Evolutionary conservation across 2,797 vertebrate genomes (phyloP), one percentile per base, ranked within the genome.

Genomic region (Nyctalus aviator): DNA sequence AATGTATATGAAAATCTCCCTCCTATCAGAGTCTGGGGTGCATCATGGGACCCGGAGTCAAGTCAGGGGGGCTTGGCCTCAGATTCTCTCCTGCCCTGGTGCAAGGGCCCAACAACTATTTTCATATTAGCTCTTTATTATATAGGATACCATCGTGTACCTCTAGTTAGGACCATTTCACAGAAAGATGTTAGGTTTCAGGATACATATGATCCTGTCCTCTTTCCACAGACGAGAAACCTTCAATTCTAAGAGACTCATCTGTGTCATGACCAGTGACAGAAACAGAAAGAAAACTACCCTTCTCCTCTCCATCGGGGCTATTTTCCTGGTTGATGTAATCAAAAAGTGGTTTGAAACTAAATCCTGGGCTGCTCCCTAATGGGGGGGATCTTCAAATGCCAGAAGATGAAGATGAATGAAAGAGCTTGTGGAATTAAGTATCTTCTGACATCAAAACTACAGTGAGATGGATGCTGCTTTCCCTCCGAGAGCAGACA

Each of bases 401-500:
- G 88, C 25, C 64, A 50, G 50, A 75, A 86, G 50, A 84, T 32
- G 20, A 68, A 84, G 46, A 83, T 8, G 23, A 92, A 72, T 7
- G 11, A 50, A 64, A 78, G 30, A 50, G 11, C n/a, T 35, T 79
- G 48, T 92, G 89, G 90, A 72, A 35, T 35, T 21, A 30, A 41
- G 59, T 46, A 50, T 82, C 64, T 86, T 94, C 6, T 13, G 18
- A 87, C 57, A 79, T 64, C 35, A 68, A 91, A 84, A 84, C n/a
- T 3, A 83, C 13, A 66, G 53, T 83, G 72, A 85, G 46, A 81
- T 17, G 62, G 64, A 87, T 25, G 89, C 20, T 87, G 30, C 46
- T 83, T 50, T 79, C 37, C 85, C 18, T 5, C 6, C 3, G 7
- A 53, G 30, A 68, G 53, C 27, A 82, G 57, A 76, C 8, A 1